phyloP scores from a whole-genome alignment of 92 coral and sea anemone genomes.

The Porites cylindrica region DNA sequence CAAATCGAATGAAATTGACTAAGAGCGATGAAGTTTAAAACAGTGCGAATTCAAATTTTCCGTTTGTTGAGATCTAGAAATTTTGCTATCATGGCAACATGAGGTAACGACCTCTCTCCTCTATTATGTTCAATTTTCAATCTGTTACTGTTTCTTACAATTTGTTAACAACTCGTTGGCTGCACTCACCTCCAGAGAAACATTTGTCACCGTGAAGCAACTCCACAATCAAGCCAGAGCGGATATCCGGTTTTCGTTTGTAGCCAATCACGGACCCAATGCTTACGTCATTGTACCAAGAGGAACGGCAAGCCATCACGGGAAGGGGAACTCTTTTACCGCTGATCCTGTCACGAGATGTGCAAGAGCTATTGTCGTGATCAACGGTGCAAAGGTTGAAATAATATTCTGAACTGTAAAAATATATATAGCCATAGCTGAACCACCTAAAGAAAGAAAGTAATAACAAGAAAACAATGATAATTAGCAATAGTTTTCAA shows the following conservation, averaged over 20 bases:
- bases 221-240: slow-evolving; percentile 77
- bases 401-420: slow-evolving; percentile 36
- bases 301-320: slow-evolving; percentile 80
- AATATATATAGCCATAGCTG: slow-evolving; percentile 16
- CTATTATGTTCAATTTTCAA: too few species aligned
- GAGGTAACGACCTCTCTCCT: too few species aligned
- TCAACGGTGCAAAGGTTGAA: slow-evolving; percentile 78
- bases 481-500: too few species aligned
- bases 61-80: too few species aligned
- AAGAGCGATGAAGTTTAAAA: too few species aligned
- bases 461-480: neutral
- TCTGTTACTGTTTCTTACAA: too few species aligned
- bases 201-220: slow-evolving; percentile 80
- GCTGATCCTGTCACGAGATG: neutral
- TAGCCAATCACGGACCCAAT: slow-evolving; percentile 85
- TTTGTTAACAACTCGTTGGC: too few species aligned
- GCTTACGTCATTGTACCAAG: slow-evolving; percentile 62
- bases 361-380: slow-evolving; percentile 84
- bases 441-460: neutral
- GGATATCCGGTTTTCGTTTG: slow-evolving; percentile 51
- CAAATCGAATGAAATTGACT: too few species aligned
- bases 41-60: too few species aligned
- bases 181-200: slow-evolving; percentile 20
- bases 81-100: too few species aligned
- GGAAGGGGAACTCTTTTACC: slow-evolving; percentile 55